phyloP scores from a whole-genome alignment of 2,797 vertebrate species.

The Forpus xanthops region DNA sequence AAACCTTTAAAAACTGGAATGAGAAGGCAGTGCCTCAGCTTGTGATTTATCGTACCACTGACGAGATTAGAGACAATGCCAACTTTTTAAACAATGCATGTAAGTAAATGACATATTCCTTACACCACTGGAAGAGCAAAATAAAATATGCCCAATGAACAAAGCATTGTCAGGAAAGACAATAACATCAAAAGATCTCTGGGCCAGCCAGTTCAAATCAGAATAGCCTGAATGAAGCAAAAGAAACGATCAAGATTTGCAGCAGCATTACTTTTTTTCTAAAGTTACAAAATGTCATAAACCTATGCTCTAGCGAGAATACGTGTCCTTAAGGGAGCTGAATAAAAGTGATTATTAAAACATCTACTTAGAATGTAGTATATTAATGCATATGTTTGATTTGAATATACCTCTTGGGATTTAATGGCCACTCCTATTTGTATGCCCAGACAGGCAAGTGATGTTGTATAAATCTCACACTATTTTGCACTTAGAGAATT shows the following conservation, averaged over 20 bases:
- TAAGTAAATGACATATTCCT: neutral
- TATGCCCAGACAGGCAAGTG: neutral
- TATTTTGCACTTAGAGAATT: neutral
- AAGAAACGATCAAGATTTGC: neutral
- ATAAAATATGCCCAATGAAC: neutral
- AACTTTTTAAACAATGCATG: conserved; percentile 29
- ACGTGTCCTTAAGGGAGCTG: neutral
- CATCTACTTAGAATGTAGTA: neutral
- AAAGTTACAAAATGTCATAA: neutral
- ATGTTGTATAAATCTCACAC: neutral
- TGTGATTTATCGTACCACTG: conserved; percentile 34
- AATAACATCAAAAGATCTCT: neutral
- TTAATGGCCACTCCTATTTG: neutral
- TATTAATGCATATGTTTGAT: neutral
- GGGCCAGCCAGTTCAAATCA: neutral
- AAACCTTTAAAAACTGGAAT: conserved; percentile 37
- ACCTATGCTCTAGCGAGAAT: neutral
- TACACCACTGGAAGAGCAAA: neutral
- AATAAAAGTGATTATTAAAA: neutral
- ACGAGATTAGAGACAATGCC: conserved; percentile 32
- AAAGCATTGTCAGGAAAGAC: neutral
- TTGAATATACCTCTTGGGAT: neutral
- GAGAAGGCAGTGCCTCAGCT: neutral
- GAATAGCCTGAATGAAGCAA: neutral
- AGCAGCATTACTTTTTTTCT: neutral